phyloP scores from a whole-genome alignment of 2,113 vertebrate species.

The Rhinoptilus africanus region DNA sequence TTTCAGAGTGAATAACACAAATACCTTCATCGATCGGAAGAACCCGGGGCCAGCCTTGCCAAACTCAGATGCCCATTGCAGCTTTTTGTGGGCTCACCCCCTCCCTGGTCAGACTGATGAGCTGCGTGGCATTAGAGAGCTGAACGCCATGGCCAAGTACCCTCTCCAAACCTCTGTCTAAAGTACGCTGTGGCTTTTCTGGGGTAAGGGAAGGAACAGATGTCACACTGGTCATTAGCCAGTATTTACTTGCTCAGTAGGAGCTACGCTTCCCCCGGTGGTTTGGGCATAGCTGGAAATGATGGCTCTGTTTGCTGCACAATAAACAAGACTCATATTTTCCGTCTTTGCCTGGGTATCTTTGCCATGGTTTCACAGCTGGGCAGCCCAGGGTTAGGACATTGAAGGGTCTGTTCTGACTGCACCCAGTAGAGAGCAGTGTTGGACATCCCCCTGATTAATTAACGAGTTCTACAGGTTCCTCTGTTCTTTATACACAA shows the following conservation, averaged over 20 bases:
- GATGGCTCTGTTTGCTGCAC: background rate
- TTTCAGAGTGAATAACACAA: background rate
- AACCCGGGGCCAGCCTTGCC: rapidly evolving
- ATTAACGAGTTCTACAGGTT: background rate
- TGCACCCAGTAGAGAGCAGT: background rate
- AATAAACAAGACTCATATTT: background rate
- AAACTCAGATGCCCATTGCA: background rate
- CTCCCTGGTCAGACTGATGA: background rate
- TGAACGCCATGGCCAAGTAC: background rate
- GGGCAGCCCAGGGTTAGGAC: background rate
- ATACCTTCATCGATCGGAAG: background rate
- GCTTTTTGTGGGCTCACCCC: background rate
- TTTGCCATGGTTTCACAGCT: background rate
- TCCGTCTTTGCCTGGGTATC: background rate
- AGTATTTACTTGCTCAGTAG: background rate
- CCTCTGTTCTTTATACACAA: too few relatives aligned
- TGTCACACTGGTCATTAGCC: background rate
- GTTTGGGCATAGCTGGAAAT: background rate
- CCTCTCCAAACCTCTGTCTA: background rate
- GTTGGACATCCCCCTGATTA: background rate
- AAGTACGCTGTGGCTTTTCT: background rate
- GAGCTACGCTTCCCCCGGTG: background rate
- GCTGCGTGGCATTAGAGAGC: background rate
- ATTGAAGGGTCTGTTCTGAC: background rate
- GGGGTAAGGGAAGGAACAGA: background rate